Base-by-base conservation (phyloP, 2,113 vertebrate genomes). In the Macaca fascicularis region DNA sequence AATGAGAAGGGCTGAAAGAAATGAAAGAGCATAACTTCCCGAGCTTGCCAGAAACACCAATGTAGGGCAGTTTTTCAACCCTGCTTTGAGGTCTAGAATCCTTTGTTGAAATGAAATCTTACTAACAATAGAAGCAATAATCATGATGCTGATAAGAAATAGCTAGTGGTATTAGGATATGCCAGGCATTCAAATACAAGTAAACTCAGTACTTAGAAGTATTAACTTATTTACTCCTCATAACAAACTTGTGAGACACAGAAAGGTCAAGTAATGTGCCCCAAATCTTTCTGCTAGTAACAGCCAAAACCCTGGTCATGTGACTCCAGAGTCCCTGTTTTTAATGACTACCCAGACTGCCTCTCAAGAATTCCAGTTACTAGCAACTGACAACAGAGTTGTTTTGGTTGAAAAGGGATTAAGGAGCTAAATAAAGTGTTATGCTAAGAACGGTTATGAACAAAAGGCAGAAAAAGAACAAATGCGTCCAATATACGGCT, bases 281-380 rank as follows among this genome's bases (percentile, higher is more conserved):
- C 16, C 6, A 61, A 64, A 27, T 88, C 17, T 57, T 27, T 72
- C 74, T 59, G 17, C 17, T 83, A 64, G 8, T 27, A n/a, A 80
- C 25, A 11, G 27, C 45, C 2, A 17, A 17, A 67, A 16, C 7
- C 12, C 38, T 12, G 5, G 38, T 8, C n/a, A 0, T 23, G 6
- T 43, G 20, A 79, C 12, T 9, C 9, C 27, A 48, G 23, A 11
- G 52, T 30, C 30, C 30, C 35, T 32, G 17, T 6, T 50, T 57
- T 69, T 25, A 45, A 50, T 79, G 45, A 64, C 61, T 13, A 64
- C 61, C 27, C 61, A 32, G 12, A 64, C 61, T 64, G 61, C 27
- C 27, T 30, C 61, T 64, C 12, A 64, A 32, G 61, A 38, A 19
- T 32, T 11, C n/a, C 20, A 32, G 8, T 20, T 13, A 40, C 6